A percentile compares a stretch with the other conserved stretches of the same genome.
Evolutionary conservation across 1,140 invertebrate species (phyloP).

Genomic region (Sycobia sp.): DNA sequence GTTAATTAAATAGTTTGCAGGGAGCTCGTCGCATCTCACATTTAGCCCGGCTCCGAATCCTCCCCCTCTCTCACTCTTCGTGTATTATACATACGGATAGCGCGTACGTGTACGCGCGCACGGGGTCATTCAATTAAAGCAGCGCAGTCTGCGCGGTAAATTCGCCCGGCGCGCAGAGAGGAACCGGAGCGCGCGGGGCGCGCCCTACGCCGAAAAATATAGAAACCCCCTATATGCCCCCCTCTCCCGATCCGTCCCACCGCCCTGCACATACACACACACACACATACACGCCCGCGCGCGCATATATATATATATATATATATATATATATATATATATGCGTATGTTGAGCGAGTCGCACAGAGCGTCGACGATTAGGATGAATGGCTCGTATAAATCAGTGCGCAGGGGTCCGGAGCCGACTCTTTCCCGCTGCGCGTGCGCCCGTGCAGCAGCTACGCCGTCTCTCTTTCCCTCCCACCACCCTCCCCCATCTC

Average conservation of each 20-base stretch:
- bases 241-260: neutral
- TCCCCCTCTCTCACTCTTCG: too few relatives aligned
- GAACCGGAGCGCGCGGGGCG: too few relatives aligned
- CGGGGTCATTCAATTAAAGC: too few relatives aligned
- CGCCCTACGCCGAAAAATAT: too few relatives aligned
- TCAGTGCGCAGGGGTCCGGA: too few relatives aligned
- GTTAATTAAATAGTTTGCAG: slow-evolving; percentile 56
- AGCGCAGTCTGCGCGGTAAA: too few relatives aligned
- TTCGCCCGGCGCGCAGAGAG: too few relatives aligned
- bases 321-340: neutral
- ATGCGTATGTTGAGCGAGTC: neutral
- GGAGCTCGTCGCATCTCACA: slow-evolving; percentile 48
- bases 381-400: slow-evolving; percentile 62
- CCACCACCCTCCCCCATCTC: too few relatives aligned
- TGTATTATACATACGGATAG: too few relatives aligned
- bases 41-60: too few relatives aligned
- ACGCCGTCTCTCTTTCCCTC: neutral
- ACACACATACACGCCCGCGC: slow-evolving; percentile 30
- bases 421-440: slow-evolving; percentile 53
- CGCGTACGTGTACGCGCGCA: too few relatives aligned
- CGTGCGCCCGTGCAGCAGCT: neutral
- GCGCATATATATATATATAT: neutral
- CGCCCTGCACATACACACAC: neutral
- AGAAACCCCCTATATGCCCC: slow-evolving; percentile 44
- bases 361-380: slow-evolving; percentile 55